A percentile compares a stretch with the other conserved stretches of the same genome.
Conservation (phyloP, 2,113 vertebrate species). For the Felis catus region DNA sequence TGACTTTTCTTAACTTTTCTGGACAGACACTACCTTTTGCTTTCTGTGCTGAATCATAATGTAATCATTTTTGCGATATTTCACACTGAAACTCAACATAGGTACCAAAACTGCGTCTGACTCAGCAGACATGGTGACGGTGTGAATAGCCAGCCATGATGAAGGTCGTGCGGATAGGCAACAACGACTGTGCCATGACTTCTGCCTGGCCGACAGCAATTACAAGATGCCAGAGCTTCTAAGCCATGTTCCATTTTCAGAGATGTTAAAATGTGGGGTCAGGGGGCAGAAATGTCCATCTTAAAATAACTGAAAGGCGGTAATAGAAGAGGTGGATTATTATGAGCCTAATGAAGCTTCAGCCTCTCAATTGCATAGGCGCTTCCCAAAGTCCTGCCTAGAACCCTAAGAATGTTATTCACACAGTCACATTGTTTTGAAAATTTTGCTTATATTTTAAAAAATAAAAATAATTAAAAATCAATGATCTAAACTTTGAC, state of each 20-base stretch:
- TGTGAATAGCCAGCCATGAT: background rate
- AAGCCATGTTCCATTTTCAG: background rate
- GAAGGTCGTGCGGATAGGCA: background rate
- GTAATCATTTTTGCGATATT: slow-evolving; percentile 7
- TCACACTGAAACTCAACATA: background rate
- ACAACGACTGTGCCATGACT: background rate
- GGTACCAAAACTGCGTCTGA: background rate
- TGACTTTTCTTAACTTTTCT: slow-evolving; percentile 44
- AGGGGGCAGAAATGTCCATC: background rate
- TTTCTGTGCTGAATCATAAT: slow-evolving; percentile 6
- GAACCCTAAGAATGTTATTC: background rate
- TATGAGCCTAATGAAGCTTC: background rate
- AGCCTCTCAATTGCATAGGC: background rate
- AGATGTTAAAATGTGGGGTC: background rate
- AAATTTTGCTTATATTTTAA: background rate
- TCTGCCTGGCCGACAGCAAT: background rate
- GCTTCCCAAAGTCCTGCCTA: background rate
- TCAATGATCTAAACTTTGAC: background rate
- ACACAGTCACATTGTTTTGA: background rate
- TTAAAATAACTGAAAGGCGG: background rate
- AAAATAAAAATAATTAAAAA: background rate
- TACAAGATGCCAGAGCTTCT: background rate
- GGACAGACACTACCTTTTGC: background rate
- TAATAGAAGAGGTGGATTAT: background rate
- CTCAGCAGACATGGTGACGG: background rate